A percentile compares a stretch with the other conserved stretches of the same genome.
Conservation (phyloP, 2,113 vertebrate genomes). For the Psilopsiagon aymara region DNA sequence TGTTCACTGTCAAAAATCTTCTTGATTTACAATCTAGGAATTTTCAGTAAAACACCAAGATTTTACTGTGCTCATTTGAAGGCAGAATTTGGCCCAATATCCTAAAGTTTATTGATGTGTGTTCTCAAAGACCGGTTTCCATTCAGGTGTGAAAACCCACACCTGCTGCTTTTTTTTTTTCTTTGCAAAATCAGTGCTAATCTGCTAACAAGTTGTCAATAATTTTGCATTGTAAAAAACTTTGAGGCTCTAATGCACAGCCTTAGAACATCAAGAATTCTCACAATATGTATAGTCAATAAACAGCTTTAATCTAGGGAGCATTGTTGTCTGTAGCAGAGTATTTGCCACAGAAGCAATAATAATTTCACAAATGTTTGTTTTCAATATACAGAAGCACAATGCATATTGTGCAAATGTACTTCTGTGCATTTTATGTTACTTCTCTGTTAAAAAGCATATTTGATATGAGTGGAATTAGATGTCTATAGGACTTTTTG, state of each 20-base stretch:
- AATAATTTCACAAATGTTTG: neutral
- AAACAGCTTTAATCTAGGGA: neutral
- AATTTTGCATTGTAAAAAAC: neutral
- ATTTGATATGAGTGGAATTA: neutral
- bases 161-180: neutral
- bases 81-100: neutral
- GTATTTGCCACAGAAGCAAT: neutral
- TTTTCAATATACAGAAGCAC: neutral
- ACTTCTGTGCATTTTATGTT: neutral
- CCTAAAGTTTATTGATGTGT: neutral
- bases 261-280: neutral
- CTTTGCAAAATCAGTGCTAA: neutral
- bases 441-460: neutral
- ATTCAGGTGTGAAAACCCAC: neutral
- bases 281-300: neutral
- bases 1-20: neutral
- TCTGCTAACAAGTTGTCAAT: neutral
- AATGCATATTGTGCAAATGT: neutral
- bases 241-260: neutral
- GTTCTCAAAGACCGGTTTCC: neutral
- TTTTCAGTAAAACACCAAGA: neutral
- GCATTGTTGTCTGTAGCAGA: neutral
- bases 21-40: neutral
- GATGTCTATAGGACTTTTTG: neutral
- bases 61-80: neutral